phyloP scores from a whole-genome alignment of 2,113 vertebrate genomes.

The Brienomyrus brachyistius region DNA sequence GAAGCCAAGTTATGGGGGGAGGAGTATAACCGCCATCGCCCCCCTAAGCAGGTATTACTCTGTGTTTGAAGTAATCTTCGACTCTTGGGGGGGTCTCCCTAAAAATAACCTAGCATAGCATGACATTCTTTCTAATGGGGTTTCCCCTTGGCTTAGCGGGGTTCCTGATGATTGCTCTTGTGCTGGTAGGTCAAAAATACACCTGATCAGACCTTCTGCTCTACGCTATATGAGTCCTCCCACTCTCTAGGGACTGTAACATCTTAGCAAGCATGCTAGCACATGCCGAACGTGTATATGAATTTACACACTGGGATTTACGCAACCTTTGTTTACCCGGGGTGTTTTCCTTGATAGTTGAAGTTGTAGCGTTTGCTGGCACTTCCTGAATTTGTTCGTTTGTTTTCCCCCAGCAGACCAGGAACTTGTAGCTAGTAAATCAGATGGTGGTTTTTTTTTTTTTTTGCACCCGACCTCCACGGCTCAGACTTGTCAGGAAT shows the following conservation, averaged over 20 bases:
- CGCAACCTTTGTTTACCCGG: not conserved
- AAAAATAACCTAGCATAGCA: not conserved
- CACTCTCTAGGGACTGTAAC: not conserved
- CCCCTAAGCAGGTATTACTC: slow-evolving; percentile 83
- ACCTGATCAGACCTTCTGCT: not conserved
- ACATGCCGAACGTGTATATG: not conserved
- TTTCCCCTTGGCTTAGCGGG: not conserved
- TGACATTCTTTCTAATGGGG: not conserved
- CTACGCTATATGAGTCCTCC: not conserved
- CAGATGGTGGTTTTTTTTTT: not conserved
- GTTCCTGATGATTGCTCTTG: not conserved
- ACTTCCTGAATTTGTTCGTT: not conserved
- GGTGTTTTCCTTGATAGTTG: not conserved
- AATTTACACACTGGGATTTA: not conserved
- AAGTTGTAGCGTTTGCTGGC: not conserved
- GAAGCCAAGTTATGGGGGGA: slow-evolving; percentile 98
- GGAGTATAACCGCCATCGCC: slow-evolving; percentile 89
- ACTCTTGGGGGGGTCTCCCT: not conserved
- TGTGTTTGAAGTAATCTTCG: not conserved
- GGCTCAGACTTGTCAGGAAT: not conserved
- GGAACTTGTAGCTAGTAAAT: not conserved
- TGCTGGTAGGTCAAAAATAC: not conserved
- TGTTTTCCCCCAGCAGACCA: not conserved
- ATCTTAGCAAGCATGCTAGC: not conserved
- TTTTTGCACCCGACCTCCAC: not conserved